Evolutionary conservation across 2,888 invertebrate genomes (phyloP).

Genomic region (Archaeoteleia sp.): DNA sequence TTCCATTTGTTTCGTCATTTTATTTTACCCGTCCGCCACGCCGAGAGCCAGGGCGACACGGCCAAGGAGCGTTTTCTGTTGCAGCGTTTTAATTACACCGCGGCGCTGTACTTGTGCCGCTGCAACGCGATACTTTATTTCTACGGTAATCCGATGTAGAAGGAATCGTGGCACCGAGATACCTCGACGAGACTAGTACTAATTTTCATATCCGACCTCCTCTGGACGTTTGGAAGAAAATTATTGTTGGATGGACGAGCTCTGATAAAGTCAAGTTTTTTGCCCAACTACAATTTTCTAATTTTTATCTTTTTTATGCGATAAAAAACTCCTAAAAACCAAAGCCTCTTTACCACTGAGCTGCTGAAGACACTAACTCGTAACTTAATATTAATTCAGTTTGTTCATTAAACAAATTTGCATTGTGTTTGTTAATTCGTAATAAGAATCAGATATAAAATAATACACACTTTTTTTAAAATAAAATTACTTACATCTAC

Average conservation of each 20-base stretch:
- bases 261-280: not conserved
- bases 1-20: conserved; percentile 67
- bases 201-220: conserved; percentile 49
- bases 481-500: too few relatives aligned
- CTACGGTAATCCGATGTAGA: conserved; percentile 60
- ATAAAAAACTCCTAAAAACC: too few relatives aligned
- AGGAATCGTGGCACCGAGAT: conserved; percentile 46
- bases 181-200: conserved; percentile 39
- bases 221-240: conserved; percentile 2
- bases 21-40: conserved; percentile 53
- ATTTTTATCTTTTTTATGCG: not conserved
- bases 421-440: too few relatives aligned
- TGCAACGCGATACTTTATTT: conserved; percentile 64
- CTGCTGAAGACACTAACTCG: too few relatives aligned
- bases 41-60: conserved; percentile 24
- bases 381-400: too few relatives aligned
- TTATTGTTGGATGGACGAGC: not conserved
- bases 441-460: too few relatives aligned
- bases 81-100: conserved; percentile 72
- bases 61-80: conserved; percentile 57
- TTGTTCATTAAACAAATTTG: too few relatives aligned
- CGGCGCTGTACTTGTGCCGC: conserved; percentile 48
- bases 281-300: not conserved
- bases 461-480: too few relatives aligned
- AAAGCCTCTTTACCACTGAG: too few relatives aligned